Evolutionary conservation across 2,888 invertebrate species (phyloP).

Genomic region (Bibio marci): DNA sequence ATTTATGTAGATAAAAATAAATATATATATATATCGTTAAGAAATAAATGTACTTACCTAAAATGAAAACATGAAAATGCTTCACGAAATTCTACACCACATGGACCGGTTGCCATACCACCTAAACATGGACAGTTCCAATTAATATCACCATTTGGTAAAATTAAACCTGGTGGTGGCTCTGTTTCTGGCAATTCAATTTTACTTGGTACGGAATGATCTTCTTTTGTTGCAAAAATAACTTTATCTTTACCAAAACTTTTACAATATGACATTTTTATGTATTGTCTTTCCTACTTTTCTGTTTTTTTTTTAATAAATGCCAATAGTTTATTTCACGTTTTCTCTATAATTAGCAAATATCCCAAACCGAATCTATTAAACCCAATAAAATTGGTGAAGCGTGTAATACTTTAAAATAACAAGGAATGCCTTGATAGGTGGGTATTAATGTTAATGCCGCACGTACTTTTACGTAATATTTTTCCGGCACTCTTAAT

Average conservation of each 20-base stretch:
- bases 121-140: constrained; percentile 96
- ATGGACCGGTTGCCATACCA: constrained; percentile 95
- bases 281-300: background rate
- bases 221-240: constrained; percentile 65
- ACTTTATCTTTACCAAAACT: constrained; percentile 59
- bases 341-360: constrained; percentile 9
- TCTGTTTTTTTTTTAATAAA: constrained; percentile 7
- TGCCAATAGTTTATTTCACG: too few relatives aligned
- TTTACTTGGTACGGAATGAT: constrained; percentile 54
- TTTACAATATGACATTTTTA: constrained; percentile 32
- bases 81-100: constrained; percentile 81
- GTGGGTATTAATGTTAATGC: constrained; percentile 36
- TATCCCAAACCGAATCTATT: constrained; percentile 10
- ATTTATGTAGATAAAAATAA: too few relatives aligned
- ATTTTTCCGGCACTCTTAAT: constrained; percentile 34
- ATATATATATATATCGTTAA: constrained; percentile 1
- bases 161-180: constrained; percentile 62
- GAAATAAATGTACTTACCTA: constrained; percentile 26
- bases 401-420: constrained; percentile 35
- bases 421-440: constrained; percentile 32
- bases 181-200: constrained; percentile 53
- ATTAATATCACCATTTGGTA: constrained; percentile 78
- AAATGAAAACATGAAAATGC: constrained; percentile 93
- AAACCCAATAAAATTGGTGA: constrained; percentile 29
- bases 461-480: constrained; percentile 37